A percentile compares a stretch with the other conserved stretches of the same genome.
phyloP scores from a whole-genome alignment of 2,113 vertebrate genomes.

The Cisticola juncidis region DNA sequence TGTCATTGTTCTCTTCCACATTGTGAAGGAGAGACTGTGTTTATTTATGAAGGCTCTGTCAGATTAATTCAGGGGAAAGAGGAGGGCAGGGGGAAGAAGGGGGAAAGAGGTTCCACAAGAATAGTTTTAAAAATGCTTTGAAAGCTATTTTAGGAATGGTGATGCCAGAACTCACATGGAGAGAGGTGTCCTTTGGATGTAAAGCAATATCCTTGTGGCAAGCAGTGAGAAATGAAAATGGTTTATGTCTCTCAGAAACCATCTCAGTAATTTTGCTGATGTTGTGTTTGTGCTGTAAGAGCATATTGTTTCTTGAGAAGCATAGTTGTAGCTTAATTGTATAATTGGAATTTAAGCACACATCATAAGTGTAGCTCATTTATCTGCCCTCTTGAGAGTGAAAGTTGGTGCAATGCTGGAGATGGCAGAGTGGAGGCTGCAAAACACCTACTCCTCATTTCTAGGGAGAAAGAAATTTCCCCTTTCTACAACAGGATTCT shows the following conservation, averaged over 20 bases:
- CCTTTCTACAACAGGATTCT: neutral
- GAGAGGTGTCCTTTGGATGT: neutral
- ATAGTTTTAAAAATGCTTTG: neutral
- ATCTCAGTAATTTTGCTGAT: neutral
- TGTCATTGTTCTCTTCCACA: neutral
- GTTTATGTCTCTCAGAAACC: neutral
- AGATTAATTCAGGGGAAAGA: neutral
- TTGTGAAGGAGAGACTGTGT: neutral
- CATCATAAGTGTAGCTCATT: neutral
- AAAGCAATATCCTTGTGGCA: neutral
- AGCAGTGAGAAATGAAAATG: neutral
- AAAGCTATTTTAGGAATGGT: neutral
- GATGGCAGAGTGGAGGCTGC: neutral
- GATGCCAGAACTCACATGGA: neutral
- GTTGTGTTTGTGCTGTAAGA: neutral
- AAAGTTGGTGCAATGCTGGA: neutral
- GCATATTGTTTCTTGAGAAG: neutral
- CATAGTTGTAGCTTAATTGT: neutral
- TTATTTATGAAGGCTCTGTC: neutral
- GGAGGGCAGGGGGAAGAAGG: fast-evolving
- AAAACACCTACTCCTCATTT: neutral
- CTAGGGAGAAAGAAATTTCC: neutral
- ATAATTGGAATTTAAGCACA: neutral
- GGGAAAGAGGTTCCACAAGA: neutral
- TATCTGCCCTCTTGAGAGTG: neutral